A percentile compares a stretch with the other conserved stretches of the same genome.
These are phyloP conservation scores for Ephialtes manifestator DNA, from an alignment of 2,888 invertebrate genomes.

Conservation along the genomic window DNA sequence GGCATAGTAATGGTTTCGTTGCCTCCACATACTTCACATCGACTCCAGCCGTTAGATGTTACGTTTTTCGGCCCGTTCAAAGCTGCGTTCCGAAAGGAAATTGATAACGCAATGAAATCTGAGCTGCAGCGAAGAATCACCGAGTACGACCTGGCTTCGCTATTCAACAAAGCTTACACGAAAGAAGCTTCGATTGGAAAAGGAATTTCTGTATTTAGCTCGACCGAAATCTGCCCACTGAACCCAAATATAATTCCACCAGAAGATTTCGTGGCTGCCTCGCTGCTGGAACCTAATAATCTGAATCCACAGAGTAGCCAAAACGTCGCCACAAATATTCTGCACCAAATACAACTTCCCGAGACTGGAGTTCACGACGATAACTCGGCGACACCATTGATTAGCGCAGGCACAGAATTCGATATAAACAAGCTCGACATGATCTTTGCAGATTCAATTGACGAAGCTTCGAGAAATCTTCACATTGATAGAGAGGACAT, in stretches of 20 bases:
- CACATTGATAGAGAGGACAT: neutral
- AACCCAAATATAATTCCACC: conserved; percentile 13
- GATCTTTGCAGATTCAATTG: neutral
- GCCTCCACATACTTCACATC: conserved; percentile 73
- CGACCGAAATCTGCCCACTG: conserved; percentile 57
- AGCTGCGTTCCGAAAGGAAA: conserved; percentile 53
- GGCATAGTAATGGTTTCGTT: conserved; percentile 69
- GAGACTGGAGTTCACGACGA: neutral
- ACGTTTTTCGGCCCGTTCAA: conserved; percentile 73
- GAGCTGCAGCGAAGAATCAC: conserved; percentile 49
- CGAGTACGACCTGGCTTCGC: conserved; percentile 53
- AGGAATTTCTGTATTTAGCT: conserved; percentile 52
- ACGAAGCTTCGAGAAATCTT: neutral
- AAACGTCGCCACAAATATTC: neutral
- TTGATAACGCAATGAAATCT: conserved; percentile 56
- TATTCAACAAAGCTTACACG: conserved; percentile 60
- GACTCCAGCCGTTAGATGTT: conserved; percentile 71
- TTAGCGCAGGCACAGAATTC: neutral
- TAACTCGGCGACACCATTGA: too few relatives aligned
- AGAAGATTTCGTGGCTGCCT: neutral
- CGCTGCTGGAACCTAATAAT: conserved; percentile 3
- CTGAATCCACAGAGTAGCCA: neutral
- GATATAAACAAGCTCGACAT: neutral
- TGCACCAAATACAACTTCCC: neutral
- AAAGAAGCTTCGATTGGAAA: conserved; percentile 57